Conservation (phyloP, 2,113 vertebrate species). For the Rhegmatorhina hoffmannsi region DNA sequence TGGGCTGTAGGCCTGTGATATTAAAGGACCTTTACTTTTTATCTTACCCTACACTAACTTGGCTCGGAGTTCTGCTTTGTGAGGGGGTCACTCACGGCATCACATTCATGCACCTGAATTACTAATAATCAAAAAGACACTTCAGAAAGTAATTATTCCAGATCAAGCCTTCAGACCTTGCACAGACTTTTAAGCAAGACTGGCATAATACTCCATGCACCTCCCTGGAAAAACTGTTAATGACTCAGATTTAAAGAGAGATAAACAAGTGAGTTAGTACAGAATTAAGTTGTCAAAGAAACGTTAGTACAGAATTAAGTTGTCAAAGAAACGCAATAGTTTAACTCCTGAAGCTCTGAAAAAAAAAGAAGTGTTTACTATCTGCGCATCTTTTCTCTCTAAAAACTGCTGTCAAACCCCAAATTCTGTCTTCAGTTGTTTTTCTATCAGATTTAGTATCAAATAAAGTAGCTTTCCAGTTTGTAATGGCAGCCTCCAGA, state of each 20-base stretch:
- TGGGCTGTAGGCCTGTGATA: no score
- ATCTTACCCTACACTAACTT: no score
- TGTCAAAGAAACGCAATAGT: not conserved
- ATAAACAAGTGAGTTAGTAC: not conserved
- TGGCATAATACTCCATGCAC: not conserved
- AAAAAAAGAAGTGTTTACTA: not conserved
- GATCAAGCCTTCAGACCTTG: not conserved
- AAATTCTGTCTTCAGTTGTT: not conserved
- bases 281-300: not conserved
- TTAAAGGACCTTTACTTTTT: no score
- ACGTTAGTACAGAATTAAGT: not conserved
- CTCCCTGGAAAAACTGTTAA: not conserved
- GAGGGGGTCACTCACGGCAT: no score
- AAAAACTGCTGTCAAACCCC: not conserved
- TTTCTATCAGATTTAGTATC: not conserved
- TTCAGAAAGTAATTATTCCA: not conserved
- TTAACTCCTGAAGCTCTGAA: not conserved
- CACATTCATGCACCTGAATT: not conserved
- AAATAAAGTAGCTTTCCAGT: not conserved
- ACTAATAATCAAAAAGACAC: not conserved
- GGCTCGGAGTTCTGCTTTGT: no score
- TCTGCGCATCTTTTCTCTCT: not conserved
- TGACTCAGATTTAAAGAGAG: not conserved
- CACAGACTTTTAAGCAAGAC: not conserved
- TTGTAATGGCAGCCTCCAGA: not conserved